Conservation (phyloP, 2,888 invertebrate genomes). For the Spodoptera picta region DNA sequence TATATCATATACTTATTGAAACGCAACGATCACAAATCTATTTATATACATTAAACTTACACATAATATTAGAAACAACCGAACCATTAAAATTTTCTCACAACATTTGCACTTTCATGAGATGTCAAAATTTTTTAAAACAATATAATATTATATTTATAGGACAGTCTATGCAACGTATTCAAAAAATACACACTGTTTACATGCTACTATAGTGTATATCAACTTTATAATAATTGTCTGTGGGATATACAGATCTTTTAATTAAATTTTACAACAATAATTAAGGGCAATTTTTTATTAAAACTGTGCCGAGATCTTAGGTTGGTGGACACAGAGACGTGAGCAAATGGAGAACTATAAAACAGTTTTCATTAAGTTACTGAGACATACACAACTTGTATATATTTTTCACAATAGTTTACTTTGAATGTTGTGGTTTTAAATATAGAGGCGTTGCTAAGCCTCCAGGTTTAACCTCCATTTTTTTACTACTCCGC, state of each 20-base stretch:
- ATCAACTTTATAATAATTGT: conserved; percentile 12
- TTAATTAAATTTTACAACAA: conserved; percentile 2
- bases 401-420: background rate
- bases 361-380: background rate
- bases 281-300: conserved; percentile 1
- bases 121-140: conserved; percentile 33
- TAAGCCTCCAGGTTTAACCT: background rate
- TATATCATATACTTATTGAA: conserved; percentile 46
- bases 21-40: conserved; percentile 55
- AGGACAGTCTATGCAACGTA: conserved; percentile 47
- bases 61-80: conserved; percentile 49
- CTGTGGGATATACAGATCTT: conserved; percentile 19
- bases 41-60: conserved; percentile 56
- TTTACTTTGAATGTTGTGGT: background rate
- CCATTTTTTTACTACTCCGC: background rate
- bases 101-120: conserved; percentile 39
- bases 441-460: background rate
- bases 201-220: conserved; percentile 10
- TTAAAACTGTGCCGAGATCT: conserved; percentile 5
- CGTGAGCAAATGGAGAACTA: background rate
- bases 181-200: conserved; percentile 32
- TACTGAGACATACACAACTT: background rate
- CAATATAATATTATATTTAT: conserved; percentile 31
- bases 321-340: conserved; percentile 5
- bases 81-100: conserved; percentile 31